phyloP scores from a whole-genome alignment of 1,140 invertebrate genomes.

The Lasaia peninsularis region DNA sequence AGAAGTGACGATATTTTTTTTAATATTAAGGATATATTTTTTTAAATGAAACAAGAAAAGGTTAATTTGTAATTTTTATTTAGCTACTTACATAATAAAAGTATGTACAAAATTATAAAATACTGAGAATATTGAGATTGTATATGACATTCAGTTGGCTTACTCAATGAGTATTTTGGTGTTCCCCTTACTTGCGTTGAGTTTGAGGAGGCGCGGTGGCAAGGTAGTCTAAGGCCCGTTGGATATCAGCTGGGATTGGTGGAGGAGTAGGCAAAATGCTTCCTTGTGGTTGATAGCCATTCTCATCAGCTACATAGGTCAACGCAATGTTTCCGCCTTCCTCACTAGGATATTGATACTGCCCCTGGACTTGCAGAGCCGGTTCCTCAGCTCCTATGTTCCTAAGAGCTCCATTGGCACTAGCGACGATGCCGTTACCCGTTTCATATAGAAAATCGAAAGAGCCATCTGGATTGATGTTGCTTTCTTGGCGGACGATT shows the following conservation, averaged over 20 bases:
- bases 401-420: constrained; percentile 76
- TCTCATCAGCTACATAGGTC: constrained; percentile 81
- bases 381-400: constrained; percentile 72
- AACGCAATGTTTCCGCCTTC: constrained; percentile 79
- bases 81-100: not conserved
- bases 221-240: constrained; percentile 76
- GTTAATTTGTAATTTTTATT: not conserved
- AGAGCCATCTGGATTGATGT: constrained; percentile 82
- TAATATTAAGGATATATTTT: not conserved
- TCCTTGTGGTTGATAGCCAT: constrained; percentile 79
- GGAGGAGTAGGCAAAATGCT: constrained; percentile 82
- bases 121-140: not conserved
- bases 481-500: constrained; percentile 75
- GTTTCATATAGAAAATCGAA: constrained; percentile 81
- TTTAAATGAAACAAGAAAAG: not conserved
- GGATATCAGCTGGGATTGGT: constrained; percentile 81
- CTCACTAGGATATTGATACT: constrained; percentile 81
- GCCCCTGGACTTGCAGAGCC: constrained; percentile 72
- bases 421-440: constrained; percentile 77
- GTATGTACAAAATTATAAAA: constrained; percentile 7
- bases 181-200: constrained; percentile 20
- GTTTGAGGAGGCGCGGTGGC: constrained; percentile 59
- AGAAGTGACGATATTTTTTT: too few relatives aligned
- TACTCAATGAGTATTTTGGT: constrained; percentile 21
- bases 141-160: not conserved